Conservation (phyloP, 2,113 vertebrate genomes). For the Nanorana parkeri region DNA sequence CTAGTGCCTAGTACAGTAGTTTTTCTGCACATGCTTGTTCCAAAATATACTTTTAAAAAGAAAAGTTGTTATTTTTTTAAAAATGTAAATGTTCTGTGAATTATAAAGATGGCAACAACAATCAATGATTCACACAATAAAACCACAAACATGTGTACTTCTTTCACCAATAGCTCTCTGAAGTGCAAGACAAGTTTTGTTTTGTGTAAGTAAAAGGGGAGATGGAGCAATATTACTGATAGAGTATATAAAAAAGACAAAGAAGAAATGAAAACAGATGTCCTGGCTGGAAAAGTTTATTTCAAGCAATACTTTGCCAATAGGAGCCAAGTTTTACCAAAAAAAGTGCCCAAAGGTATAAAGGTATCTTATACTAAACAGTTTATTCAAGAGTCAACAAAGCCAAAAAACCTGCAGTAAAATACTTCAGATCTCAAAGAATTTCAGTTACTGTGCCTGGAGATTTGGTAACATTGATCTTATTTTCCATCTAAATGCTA, state of each 20-base stretch:
- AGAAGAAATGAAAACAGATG: constrained; percentile 38
- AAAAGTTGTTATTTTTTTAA: too few species aligned
- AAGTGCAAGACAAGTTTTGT: constrained; percentile 55
- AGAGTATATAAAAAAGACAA: background rate
- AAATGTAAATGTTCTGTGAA: background rate
- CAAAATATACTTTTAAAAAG: too few species aligned
- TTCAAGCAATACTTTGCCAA: constrained; percentile 52
- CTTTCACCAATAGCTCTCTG: constrained; percentile 40
- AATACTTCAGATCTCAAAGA: constrained; percentile 41
- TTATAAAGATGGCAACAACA: background rate
- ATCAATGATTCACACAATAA: background rate
- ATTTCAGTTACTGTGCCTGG: constrained; percentile 27
- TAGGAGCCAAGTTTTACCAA: constrained; percentile 43
- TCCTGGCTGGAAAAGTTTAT: constrained; percentile 51
- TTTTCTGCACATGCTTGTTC: too few species aligned
- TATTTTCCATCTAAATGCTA: constrained; percentile 19
- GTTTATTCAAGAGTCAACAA: constrained; percentile 57
- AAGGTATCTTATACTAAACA: constrained; percentile 41
- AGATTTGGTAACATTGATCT: constrained; percentile 8
- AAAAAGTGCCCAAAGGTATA: constrained; percentile 48
- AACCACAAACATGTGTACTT: constrained; percentile 17
- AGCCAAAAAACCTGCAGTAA: constrained; percentile 50
- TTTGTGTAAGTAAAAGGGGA: constrained; percentile 33
- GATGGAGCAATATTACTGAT: constrained; percentile 53
- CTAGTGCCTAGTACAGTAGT: too few species aligned